phyloP scores from a whole-genome alignment of 2,888 invertebrate species.

The Sinopyrophorus schimmeli region DNA sequence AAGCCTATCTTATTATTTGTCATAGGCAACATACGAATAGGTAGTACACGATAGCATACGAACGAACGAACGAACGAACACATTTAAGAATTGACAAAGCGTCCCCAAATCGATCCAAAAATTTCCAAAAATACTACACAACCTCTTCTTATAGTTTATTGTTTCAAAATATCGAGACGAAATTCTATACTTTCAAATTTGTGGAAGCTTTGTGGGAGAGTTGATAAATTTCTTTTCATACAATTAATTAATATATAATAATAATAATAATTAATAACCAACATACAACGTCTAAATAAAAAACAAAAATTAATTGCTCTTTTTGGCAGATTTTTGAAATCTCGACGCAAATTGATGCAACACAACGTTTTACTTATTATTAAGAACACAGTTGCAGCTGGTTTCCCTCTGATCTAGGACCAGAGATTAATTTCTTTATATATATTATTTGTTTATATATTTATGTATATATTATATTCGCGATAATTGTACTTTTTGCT shows the following conservation, averaged over 20 bases:
- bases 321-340: constrained; percentile 21
- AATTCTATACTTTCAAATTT: no score
- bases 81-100: no score
- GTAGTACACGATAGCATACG: constrained; percentile 26
- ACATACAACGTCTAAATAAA: constrained; percentile 21
- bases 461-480: constrained; percentile 10
- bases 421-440: no score
- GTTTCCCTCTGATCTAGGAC: constrained; percentile 26
- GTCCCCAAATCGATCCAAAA: no score
- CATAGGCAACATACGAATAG: constrained; percentile 31
- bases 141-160: no score
- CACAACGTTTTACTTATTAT: constrained; percentile 9
- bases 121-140: no score
- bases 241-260: constrained; percentile 7
- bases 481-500: constrained; percentile 26
- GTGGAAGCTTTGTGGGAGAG: no score
- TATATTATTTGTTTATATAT: no score
- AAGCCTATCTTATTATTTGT: constrained; percentile 27
- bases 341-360: constrained; percentile 11
- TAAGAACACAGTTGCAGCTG: constrained; percentile 29
- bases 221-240: no score
- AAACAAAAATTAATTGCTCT: constrained; percentile 17
- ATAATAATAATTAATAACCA: constrained; percentile 19
- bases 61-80: no score
- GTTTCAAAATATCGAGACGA: no score